Conservation (phyloP, 1,140 invertebrate genomes). For the Heliconius nattereri region DNA sequence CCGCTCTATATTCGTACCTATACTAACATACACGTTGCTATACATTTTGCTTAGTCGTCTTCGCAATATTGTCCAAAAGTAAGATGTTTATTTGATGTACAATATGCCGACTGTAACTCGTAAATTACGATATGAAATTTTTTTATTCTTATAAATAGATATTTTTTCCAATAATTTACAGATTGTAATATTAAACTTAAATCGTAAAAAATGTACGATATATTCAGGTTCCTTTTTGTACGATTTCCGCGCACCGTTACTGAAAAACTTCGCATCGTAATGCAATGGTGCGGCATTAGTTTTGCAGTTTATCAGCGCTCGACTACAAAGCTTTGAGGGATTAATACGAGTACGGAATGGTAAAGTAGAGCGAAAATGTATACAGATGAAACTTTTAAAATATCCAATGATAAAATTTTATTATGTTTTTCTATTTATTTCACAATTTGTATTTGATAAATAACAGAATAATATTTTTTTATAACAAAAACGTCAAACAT, state of each 20-base stretch:
- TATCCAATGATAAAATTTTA: background rate
- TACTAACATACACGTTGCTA: conserved; percentile 12
- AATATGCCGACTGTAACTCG: conserved; percentile 25
- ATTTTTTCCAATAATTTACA: conserved; percentile 61
- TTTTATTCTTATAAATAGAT: conserved; percentile 32
- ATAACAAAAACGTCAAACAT: background rate
- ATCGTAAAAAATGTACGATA: conserved; percentile 57
- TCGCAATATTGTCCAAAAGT: conserved; percentile 16
- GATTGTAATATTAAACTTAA: conserved; percentile 35
- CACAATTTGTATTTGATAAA: background rate
- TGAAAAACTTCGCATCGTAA: conserved; percentile 79
- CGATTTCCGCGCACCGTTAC: conserved; percentile 65
- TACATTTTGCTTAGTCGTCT: conserved; percentile 33
- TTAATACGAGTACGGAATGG: conserved; percentile 59
- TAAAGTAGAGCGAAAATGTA: conserved; percentile 47
- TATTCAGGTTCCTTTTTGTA: conserved; percentile 68
- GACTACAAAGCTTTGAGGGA: conserved; percentile 71
- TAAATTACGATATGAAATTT: conserved; percentile 27
- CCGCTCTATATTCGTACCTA: conserved; percentile 45
- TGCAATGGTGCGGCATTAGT: conserved; percentile 76
- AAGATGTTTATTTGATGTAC: conserved; percentile 28
- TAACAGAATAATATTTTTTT: background rate
- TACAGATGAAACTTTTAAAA: conserved; percentile 9
- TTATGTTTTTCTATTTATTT: background rate
- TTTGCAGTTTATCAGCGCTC: conserved; percentile 70